phyloP scores from a whole-genome alignment of 2,888 invertebrate genomes.

The Nysson spinosus region DNA sequence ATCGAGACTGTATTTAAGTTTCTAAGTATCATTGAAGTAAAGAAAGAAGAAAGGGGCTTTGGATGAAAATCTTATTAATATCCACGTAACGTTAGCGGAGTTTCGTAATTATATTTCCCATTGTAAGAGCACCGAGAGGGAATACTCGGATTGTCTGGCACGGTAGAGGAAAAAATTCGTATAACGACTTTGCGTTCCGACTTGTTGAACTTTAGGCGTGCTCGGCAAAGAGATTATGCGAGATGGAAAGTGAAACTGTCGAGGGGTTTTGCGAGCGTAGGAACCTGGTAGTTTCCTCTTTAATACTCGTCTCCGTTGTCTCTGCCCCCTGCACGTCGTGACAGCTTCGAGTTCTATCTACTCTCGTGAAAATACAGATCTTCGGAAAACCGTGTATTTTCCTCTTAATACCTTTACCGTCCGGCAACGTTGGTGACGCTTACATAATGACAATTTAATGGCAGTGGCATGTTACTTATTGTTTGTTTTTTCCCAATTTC shows the following conservation, averaged over 20 bases:
- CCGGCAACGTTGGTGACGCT: too few species aligned
- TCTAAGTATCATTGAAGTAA: too few species aligned
- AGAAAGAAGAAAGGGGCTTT: too few species aligned
- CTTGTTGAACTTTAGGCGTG: conserved; percentile 46
- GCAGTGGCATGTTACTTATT: too few species aligned
- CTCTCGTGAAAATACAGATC: background rate
- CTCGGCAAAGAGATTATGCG: conserved; percentile 37
- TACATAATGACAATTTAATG: too few species aligned
- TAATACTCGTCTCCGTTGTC: conserved; percentile 24
- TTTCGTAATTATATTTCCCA: conserved; percentile 25
- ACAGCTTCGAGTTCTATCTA: background rate
- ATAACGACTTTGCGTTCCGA: conserved; percentile 38
- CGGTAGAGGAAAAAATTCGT: conserved; percentile 25
- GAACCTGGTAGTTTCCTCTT: conserved; percentile 22
- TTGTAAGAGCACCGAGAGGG: background rate
- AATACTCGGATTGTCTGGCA: conserved; percentile 4
- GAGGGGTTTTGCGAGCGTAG: conserved; percentile 28
- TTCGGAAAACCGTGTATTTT: too few species aligned
- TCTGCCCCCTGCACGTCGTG: conserved; percentile 17
- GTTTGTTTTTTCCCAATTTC: too few species aligned
- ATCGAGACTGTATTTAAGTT: too few species aligned
- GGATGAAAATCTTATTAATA: conserved; percentile 13
- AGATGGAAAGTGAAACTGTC: conserved; percentile 47
- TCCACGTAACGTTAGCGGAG: conserved; percentile 14
- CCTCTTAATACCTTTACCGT: too few species aligned